phyloP scores from a whole-genome alignment of 2,797 vertebrate species.

The Alfaro cultratus region DNA sequence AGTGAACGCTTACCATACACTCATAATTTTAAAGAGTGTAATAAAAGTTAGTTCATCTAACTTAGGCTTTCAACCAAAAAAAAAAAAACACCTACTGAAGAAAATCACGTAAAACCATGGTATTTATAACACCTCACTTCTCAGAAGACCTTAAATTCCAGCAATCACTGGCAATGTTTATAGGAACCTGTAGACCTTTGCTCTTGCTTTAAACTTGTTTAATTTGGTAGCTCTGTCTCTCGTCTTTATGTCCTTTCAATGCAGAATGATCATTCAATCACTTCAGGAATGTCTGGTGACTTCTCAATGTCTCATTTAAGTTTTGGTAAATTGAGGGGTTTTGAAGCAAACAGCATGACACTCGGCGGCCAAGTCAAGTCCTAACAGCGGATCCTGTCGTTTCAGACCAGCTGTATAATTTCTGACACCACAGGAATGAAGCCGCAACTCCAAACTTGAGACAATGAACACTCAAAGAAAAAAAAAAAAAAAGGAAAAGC shows the following conservation, averaged over 20 bases:
- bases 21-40: slow-evolving; percentile 14
- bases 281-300: slow-evolving; percentile 73
- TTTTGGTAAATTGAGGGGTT: slow-evolving; percentile 76
- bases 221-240: slow-evolving; percentile 40
- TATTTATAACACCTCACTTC: slow-evolving; percentile 22
- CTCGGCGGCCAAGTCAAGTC: slow-evolving; percentile 68
- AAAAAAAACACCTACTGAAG: slow-evolving; percentile 7
- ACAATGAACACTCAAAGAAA: slow-evolving; percentile 49
- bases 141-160: slow-evolving; percentile 26
- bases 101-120: slow-evolving; percentile 14
- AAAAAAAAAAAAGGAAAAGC: slow-evolving; percentile 16
- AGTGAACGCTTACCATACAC: neutral
- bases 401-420: slow-evolving; percentile 73
- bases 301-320: slow-evolving; percentile 76
- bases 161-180: slow-evolving; percentile 26
- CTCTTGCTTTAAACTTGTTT: slow-evolving; percentile 20
- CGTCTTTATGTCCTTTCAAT: slow-evolving; percentile 36
- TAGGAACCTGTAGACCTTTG: slow-evolving; percentile 33
- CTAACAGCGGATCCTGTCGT: slow-evolving; percentile 66
- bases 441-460: slow-evolving; percentile 62
- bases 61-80: slow-evolving; percentile 25
- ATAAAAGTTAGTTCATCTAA: slow-evolving; percentile 17
- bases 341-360: slow-evolving; percentile 60
- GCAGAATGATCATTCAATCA: slow-evolving; percentile 56
- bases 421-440: slow-evolving; percentile 80